Conservation (phyloP, 2,888 invertebrate species). For the Glyphotaelius pellucidus region DNA sequence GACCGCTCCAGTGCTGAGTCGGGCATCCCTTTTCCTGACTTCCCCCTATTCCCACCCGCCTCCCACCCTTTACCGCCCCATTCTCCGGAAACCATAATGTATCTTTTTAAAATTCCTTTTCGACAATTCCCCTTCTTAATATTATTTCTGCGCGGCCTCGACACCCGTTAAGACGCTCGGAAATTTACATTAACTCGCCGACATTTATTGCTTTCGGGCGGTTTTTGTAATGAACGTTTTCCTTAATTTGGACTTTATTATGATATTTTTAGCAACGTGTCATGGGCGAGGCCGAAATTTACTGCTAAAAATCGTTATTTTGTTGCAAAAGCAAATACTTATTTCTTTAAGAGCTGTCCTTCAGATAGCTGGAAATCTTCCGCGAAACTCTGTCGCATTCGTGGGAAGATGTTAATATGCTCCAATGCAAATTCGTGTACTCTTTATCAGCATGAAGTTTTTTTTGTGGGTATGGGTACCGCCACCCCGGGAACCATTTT, state of each 20-base stretch:
- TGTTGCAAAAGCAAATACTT: neutral
- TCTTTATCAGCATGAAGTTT: neutral
- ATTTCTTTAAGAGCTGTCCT: neutral
- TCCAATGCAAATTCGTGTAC: neutral
- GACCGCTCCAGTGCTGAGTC: neutral
- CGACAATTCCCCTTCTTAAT: constrained; percentile 12
- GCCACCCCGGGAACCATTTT: too few species aligned
- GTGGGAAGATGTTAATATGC: neutral
- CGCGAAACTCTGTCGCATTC: neutral
- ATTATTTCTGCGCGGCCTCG: neutral
- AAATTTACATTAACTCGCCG: constrained; percentile 2
- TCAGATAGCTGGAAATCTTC: neutral
- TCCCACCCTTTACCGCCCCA: neutral
- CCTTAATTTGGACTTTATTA: neutral
- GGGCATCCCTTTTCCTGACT: neutral
- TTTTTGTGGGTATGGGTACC: too few species aligned
- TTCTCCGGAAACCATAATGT: constrained; percentile 22
- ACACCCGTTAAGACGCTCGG: neutral
- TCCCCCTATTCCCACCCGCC: neutral
- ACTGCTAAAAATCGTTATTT: neutral
- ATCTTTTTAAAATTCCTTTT: constrained; percentile 40
- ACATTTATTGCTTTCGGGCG: neutral
- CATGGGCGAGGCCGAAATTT: neutral
- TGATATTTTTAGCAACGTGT: neutral
- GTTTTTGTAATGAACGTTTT: neutral